A percentile compares a stretch with the other conserved stretches of the same genome.
Evolutionary conservation across 2,797 vertebrate genomes (phyloP).

Genomic region (Decapterus maruadsi): DNA sequence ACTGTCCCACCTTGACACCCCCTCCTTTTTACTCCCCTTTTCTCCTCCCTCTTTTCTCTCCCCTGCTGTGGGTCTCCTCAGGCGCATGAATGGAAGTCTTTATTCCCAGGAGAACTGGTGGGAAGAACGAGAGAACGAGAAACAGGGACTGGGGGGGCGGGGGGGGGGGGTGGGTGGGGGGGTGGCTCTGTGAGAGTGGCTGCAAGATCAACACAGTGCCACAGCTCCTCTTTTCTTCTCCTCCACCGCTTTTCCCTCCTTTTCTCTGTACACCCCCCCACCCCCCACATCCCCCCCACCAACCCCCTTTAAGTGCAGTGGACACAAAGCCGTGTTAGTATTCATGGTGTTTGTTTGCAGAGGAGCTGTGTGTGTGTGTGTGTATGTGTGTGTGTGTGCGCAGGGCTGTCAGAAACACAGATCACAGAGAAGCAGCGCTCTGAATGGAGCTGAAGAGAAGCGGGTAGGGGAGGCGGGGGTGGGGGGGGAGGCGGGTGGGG

Average conservation of each 20-base stretch:
- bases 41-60: slow-evolving; percentile 78
- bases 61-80: slow-evolving; percentile 83
- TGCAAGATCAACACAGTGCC: slow-evolving; percentile 83
- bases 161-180: slow-evolving; percentile 23
- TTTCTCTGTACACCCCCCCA: slow-evolving; percentile 52
- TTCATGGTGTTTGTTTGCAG: slow-evolving; percentile 95
- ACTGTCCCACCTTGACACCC: slow-evolving; percentile 84
- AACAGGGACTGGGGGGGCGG: slow-evolving; percentile 63
- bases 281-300: slow-evolving; percentile 36
- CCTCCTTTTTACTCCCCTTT: slow-evolving; percentile 62
- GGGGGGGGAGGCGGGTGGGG: slow-evolving; percentile 56
- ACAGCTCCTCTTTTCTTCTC: slow-evolving; percentile 76
- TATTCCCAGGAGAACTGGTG: slow-evolving; percentile 87
- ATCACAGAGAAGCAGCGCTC: slow-evolving; percentile 84
- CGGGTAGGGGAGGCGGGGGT: slow-evolving; percentile 50
- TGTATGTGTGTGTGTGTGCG: slow-evolving; percentile 71
- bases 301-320: slow-evolving; percentile 81
- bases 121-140: slow-evolving; percentile 81
- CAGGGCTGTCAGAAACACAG: slow-evolving; percentile 85
- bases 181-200: slow-evolving; percentile 76
- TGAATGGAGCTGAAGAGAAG: slow-evolving; percentile 90
- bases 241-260: slow-evolving; percentile 71
- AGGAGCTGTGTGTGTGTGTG: slow-evolving; percentile 83
- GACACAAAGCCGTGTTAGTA: slow-evolving; percentile 86
- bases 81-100: slow-evolving; percentile 88